phyloP scores from a whole-genome alignment of 2,888 invertebrate species.

The Melipona beecheii region DNA sequence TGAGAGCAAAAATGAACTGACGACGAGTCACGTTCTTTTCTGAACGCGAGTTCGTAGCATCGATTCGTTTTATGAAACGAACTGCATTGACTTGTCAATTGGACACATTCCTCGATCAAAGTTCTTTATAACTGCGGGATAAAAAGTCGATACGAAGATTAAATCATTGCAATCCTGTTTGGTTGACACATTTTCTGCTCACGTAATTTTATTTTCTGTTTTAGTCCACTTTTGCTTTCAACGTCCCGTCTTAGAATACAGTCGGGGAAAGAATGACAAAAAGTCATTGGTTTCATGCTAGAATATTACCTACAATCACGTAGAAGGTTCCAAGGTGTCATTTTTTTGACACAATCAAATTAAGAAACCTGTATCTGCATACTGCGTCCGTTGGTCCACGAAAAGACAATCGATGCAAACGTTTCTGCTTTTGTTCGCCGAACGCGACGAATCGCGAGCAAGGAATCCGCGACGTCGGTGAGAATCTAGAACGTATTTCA shows the following conservation, averaged over 20 bases:
- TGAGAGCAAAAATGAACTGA: background rate
- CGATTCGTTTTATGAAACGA: background rate
- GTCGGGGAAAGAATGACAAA: background rate
- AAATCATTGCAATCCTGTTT: no score
- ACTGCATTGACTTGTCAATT: no score
- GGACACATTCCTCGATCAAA: background rate
- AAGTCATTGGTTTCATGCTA: background rate
- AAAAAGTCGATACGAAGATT: background rate
- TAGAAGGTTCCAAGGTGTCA: conserved; percentile 8
- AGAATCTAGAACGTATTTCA: background rate
- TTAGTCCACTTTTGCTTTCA: conserved; percentile 4
- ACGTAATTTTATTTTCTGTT: no score
- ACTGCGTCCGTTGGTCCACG: conserved; percentile 4
- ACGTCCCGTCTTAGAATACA: background rate
- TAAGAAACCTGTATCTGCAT: background rate
- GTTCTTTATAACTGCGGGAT: background rate
- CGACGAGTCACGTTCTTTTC: background rate
- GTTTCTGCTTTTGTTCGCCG: background rate
- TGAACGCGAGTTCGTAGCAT: background rate
- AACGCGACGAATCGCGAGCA: background rate
- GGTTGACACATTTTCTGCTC: no score
- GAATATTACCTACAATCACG: background rate
- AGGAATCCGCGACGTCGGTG: background rate
- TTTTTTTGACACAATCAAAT: background rate
- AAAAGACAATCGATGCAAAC: background rate